These are phyloP conservation scores for Emydoidea blandingii DNA, from an alignment of 2,797 vertebrate genomes.

Conservation along the genomic window DNA sequence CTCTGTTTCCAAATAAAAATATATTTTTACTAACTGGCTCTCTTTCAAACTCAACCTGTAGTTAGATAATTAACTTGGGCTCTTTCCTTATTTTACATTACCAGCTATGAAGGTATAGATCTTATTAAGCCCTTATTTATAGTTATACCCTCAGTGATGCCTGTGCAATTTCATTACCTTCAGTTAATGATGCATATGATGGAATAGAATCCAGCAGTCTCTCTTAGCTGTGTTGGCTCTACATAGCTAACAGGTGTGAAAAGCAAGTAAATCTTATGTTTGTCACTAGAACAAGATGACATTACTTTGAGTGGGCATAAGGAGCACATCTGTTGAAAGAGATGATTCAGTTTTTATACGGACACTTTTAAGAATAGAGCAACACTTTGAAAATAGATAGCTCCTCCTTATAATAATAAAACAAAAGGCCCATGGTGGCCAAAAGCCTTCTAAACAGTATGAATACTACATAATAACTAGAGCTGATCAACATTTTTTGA, in stretches of 20 bases:
- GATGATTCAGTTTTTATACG: fast-evolving
- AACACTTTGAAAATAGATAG: neutral
- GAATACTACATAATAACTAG: neutral
- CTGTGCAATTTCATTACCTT: neutral
- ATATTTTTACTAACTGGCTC: neutral
- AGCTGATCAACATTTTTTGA: neutral
- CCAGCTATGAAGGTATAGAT: neutral
- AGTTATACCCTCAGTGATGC: neutral
- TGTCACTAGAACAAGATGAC: neutral
- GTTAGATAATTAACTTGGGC: neutral
- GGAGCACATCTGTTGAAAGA: neutral
- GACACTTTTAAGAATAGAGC: neutral
- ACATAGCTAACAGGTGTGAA: neutral
- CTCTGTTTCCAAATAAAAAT: neutral
- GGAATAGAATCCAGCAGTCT: neutral
- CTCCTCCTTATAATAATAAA: neutral
- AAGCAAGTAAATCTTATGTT: neutral
- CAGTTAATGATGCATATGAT: neutral
- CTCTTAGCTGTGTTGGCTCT: neutral
- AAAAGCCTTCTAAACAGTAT: neutral
- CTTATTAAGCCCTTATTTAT: neutral
- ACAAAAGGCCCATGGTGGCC: neutral
- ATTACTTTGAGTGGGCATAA: neutral
- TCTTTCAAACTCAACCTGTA: neutral
- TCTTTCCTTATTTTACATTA: neutral